Evolutionary conservation across 2,113 vertebrate species (phyloP).

Genomic region (Leptobrachium leishanense): DNA sequence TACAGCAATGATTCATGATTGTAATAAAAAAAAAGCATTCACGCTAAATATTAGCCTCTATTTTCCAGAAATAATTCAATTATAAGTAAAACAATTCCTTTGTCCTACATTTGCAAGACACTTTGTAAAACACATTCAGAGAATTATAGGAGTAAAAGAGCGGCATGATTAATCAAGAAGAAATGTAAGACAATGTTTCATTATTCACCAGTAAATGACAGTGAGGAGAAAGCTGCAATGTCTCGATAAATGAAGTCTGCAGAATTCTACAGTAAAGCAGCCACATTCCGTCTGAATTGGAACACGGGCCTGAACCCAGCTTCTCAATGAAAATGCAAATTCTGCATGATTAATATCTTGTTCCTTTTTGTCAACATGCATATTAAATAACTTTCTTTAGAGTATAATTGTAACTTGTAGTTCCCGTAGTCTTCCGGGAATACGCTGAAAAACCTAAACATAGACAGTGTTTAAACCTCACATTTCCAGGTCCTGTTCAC

Average conservation of each 20-base stretch:
- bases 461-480: neutral
- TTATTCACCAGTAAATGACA: conserved; percentile 65
- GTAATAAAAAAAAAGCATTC: too few relatives aligned
- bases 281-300: conserved; percentile 56
- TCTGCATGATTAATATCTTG: conserved; percentile 74
- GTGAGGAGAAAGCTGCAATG: conserved; percentile 62
- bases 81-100: conserved; percentile 58
- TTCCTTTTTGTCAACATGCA: conserved; percentile 75
- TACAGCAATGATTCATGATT: too few relatives aligned
- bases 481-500: conserved; percentile 2
- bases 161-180: conserved; percentile 63
- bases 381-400: conserved; percentile 70
- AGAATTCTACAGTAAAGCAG: conserved; percentile 54
- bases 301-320: conserved; percentile 60
- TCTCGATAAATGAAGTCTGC: conserved; percentile 63
- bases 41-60: conserved; percentile 18
- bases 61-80: conserved; percentile 45
- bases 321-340: conserved; percentile 73
- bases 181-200: conserved; percentile 58
- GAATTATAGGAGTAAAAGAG: conserved; percentile 53
- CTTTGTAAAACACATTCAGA: conserved; percentile 47
- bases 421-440: conserved; percentile 55
- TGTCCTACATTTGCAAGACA: conserved; percentile 50
- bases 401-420: conserved; percentile 64
- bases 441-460: neutral